phyloP scores from a whole-genome alignment of 2,888 invertebrate genomes.

The Monoplex corrugatus region DNA sequence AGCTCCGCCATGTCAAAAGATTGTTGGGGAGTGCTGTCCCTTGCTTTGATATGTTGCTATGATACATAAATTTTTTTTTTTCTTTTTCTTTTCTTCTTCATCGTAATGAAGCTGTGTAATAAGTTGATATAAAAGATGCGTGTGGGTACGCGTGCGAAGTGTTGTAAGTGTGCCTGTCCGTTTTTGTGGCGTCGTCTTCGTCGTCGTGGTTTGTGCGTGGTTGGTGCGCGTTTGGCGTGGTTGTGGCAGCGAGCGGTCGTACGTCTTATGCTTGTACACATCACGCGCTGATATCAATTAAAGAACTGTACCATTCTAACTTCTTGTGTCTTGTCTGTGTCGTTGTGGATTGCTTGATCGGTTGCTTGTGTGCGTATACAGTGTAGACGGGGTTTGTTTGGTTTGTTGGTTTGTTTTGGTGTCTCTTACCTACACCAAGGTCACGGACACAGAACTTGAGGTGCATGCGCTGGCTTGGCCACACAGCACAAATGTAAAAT shows the following conservation, averaged over 20 bases:
- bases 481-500: neutral
- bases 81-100: too few species aligned
- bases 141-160: neutral
- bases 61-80: too few species aligned
- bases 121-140: neutral
- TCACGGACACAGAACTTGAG: too few species aligned
- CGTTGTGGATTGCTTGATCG: neutral
- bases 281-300: constrained; percentile 39
- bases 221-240: neutral
- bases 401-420: neutral
- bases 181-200: neutral
- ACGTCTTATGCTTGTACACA: constrained; percentile 32
- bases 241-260: neutral
- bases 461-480: neutral
- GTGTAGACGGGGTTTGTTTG: neutral
- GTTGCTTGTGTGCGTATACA: neutral
- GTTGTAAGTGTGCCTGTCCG: neutral
- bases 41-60: too few species aligned
- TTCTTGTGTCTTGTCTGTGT: neutral
- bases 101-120: too few species aligned
- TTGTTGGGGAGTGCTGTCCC: too few species aligned
- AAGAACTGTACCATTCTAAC: constrained; percentile 38
- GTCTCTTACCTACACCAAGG: too few species aligned
- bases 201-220: neutral
- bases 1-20: too few species aligned